Evolutionary conservation across 1,140 invertebrate species (phyloP), one percentile per base, ranked within the genome.

Genomic region (Nasonia longicornis): DNA sequence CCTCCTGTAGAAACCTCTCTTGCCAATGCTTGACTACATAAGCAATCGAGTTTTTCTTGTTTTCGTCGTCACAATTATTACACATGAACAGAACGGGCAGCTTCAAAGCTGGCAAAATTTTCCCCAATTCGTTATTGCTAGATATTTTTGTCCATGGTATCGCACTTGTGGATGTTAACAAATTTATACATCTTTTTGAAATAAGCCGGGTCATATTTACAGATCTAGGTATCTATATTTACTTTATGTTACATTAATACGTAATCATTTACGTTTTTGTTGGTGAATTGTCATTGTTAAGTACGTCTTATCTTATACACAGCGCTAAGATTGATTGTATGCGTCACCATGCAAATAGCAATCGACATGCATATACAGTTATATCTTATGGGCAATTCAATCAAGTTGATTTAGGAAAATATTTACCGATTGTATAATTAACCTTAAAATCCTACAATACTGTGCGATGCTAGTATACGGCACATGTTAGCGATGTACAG

Each of bases 1-100:
- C 85, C 48, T 88, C 89, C 38, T 85, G 82, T 81, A 88, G 85
- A 81, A 90, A 90, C 82, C 83, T 82, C 69, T 85, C 75, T 66
- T 85, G 85, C 89, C 89, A 90, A 31, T 22, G 73, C 6, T 76
- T 35, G 7, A 48, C 45, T 31, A 73, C 71, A 22, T 16, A 11
- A 48, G 38, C 42, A 20, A 73, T 48, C 2, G 71, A 52, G 11
- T 48, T 2, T 48, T 73, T 52, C 6, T 73, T 35, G 2, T 45
- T 22, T 2, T 22, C 14, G 20, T 73, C n/a, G 38, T 67, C 20
- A n/a, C 52, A 58, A n/a, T 58, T 58, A 16, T 67, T 67, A 16
- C 66, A 12, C 66, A 67, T 67, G 26, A 26, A 67, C 26, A 67
- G 10, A 67, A 16, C 66, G 66, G 66, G 29, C 1, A 67, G 10